A percentile compares a stretch with the other conserved stretches of the same genome.
phyloP scores from a whole-genome alignment of 2,797 vertebrate genomes.

The Lacerta bilineata region DNA sequence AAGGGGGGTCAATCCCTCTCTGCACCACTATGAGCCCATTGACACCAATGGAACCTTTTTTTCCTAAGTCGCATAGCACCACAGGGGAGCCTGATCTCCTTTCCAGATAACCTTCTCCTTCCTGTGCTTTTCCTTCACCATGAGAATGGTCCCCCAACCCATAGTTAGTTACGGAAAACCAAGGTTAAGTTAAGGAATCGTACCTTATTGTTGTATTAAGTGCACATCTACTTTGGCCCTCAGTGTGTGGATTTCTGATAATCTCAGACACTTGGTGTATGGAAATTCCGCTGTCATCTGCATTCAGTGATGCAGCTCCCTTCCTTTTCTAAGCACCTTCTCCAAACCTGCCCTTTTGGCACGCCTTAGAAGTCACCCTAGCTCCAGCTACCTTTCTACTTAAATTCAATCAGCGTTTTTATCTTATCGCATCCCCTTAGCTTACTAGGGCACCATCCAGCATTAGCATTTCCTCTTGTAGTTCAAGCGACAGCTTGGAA shows the following conservation, averaged over 20 bases:
- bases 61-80: too few species aligned
- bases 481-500: not conserved
- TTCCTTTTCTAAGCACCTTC: not conserved
- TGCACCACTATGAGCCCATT: not conserved
- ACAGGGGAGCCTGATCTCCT: too few species aligned
- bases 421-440: not conserved
- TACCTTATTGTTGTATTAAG: not conserved
- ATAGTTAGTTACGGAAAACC: too few species aligned
- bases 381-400: not conserved
- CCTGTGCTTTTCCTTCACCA: too few species aligned
- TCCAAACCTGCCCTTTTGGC: conserved; percentile 7
- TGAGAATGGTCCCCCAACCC: too few species aligned
- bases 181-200: too few species aligned
- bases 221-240: not conserved
- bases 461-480: conserved; percentile 21
- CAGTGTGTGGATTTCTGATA: not conserved
- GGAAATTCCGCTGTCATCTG: not conserved
- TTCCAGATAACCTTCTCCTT: too few species aligned
- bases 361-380: not conserved
- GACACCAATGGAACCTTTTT: not conserved
- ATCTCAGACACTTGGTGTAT: not conserved
- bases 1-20: too few species aligned
- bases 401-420: conserved; percentile 1
- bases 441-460: not conserved
- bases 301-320: not conserved